Base-by-base conservation (phyloP, 37 sponge, comb jelly and placozoan species). In the Agelas oroides region DNA sequence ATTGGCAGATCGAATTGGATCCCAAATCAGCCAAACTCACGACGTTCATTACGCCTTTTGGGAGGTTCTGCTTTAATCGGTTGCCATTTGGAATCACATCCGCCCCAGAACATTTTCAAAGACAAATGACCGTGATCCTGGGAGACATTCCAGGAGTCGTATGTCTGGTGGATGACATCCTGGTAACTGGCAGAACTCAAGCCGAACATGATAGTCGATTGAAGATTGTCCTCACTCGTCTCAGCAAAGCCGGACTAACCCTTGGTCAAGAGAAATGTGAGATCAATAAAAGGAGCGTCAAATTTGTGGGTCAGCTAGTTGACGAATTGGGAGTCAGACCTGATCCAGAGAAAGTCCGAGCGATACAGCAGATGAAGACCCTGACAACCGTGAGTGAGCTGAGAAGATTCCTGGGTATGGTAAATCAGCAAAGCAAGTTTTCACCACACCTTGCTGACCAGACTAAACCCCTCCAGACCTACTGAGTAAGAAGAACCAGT, bases 41-140 rank as follows among this genome's bases (percentile, higher is more conserved):
- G 24, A 90, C 86, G 23, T 90, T 90, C 38, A 90, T 84, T 12
- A 89, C 90, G 1, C 84, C 78, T 5, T 76, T 89, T 33, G 89
- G 89, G 31, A 73, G 84, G 57, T 90, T 75, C 34, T 59, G 76
- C 32, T 90, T 84, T 53, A 68, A 72, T 59, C 21, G 8, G 46
- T 46, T 46, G 46, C 46, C 46, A 46, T 46, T 8, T 46, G 46
- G 46, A n/a, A 8, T 8, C 46, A 46, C 6, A 46, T n/a, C n/a
- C n/a, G n/a, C n/a, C n/a, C n/a, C n/a, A 46, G 46, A 46, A 46
- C 46, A 46, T 8, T 46, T 46, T 8, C 46, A 46, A 8, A 12
- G 46, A 46, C 3, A 8, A 46, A 46, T 46, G 46, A 46, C 46
- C 6, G 8, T 12, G 46, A 46, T 46, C 46, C 3, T 46, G 6